A percentile compares a stretch with the other conserved stretches of the same genome.
Evolutionary conservation across 2,888 invertebrate species (phyloP).

Genomic region (Chrysolina oricalcia): DNA sequence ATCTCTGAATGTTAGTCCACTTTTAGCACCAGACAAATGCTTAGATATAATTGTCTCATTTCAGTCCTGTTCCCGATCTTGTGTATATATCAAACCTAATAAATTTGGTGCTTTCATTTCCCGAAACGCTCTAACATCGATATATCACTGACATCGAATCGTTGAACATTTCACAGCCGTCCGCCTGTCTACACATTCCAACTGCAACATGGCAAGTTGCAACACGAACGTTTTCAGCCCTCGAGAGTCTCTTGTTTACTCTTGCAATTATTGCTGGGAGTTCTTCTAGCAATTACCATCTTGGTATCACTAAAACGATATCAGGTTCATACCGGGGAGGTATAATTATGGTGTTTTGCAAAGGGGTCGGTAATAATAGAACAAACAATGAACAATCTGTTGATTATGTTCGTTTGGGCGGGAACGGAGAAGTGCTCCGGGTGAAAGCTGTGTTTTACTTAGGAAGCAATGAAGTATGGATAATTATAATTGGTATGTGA

Average conservation of each 20-base stretch:
- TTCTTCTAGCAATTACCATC: conserved; percentile 6
- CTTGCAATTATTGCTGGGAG: conserved; percentile 5
- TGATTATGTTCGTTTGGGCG: not conserved
- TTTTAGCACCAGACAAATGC: too few relatives aligned
- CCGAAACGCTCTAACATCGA: not conserved
- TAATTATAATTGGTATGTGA: too few relatives aligned
- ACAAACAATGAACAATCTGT: not conserved
- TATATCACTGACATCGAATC: conserved; percentile 17
- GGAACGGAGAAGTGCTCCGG: not conserved
- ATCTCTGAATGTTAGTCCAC: too few relatives aligned
- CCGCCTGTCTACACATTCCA: not conserved
- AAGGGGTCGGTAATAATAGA: not conserved
- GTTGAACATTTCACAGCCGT: not conserved
- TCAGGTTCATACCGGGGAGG: not conserved
- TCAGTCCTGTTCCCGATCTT: not conserved
- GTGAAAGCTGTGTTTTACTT: not conserved
- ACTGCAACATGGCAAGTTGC: not conserved
- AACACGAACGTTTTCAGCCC: conserved; percentile 2
- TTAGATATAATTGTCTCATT: too few relatives aligned
- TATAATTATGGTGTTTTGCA: conserved; percentile 10
- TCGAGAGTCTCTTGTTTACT: not conserved
- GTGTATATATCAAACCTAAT: not conserved
- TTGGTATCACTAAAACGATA: not conserved
- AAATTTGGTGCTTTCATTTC: not conserved
- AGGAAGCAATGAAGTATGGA: not conserved